Conservation (phyloP, 2,888 invertebrate species). For the Aproaerema taeniolella region DNA sequence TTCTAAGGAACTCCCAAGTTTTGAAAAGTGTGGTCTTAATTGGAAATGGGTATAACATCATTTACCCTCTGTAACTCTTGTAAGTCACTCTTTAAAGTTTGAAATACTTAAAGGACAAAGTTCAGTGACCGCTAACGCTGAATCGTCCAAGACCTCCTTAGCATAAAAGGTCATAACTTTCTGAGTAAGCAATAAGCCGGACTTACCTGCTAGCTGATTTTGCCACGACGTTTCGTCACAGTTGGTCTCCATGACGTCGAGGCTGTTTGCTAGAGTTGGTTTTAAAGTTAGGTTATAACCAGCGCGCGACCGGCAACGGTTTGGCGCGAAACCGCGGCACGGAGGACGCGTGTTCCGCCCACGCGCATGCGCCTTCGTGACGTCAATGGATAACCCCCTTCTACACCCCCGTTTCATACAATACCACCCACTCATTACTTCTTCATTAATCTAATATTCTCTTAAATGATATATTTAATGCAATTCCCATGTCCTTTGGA, state of each 20-base stretch:
- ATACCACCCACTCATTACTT: not conserved
- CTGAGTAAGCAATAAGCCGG: constrained; percentile 8
- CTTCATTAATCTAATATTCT: not conserved
- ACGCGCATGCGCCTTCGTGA: constrained; percentile 62
- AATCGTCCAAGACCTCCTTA: constrained; percentile 13
- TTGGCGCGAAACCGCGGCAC: constrained; percentile 66
- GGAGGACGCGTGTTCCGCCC: constrained; percentile 42
- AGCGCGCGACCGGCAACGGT: constrained; percentile 53
- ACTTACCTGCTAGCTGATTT: constrained; percentile 51
- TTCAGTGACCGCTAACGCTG: constrained; percentile 33
- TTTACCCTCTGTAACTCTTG: too few relatives aligned
- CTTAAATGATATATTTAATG: too few relatives aligned
- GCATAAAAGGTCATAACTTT: constrained; percentile 11
- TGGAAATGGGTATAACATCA: too few relatives aligned
- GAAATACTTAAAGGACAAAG: constrained; percentile 31
- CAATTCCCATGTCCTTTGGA: too few relatives aligned
- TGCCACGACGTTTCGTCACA: constrained; percentile 34
- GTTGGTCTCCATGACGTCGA: constrained; percentile 42
- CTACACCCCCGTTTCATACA: constrained; percentile 27
- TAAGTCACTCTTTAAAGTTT: too few relatives aligned
- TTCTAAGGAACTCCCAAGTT: too few relatives aligned
- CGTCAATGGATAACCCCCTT: constrained; percentile 51
- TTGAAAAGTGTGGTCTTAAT: too few relatives aligned
- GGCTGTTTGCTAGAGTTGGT: constrained; percentile 15
- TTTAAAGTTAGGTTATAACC: constrained; percentile 49